Evolutionary conservation across 1,140 invertebrate genomes (phyloP), one percentile per base, ranked within the genome.

Genomic region (Calosoma granatense): DNA sequence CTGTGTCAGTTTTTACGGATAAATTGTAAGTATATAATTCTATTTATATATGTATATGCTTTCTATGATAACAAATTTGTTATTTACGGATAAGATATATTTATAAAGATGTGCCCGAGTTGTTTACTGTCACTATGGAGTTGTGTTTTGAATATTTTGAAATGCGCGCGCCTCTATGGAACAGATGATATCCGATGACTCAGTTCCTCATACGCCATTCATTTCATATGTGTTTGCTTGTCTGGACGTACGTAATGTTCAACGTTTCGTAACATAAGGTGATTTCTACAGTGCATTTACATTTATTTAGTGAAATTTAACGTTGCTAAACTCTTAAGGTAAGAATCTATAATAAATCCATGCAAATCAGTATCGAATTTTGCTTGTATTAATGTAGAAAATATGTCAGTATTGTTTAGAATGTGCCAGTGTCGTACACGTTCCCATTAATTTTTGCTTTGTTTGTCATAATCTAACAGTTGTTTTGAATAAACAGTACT

Each of bases 221-320:
- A 30, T 47, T 47, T 47, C 41, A 47, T 47, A 47, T 47, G 41
- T 47, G 41, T 47, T 47, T 47, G 41, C 41, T 47, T 47, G 41
- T 12, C 41, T 17, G 41, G 9, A 17, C 41, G 15, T 47, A 47
- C 41, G 41, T 47, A 47, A 47, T 47, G 41, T 47, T 17, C 9
- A 47, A 47, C 17, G 17, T 17, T 47, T 47, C 41, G 41, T 47
- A 47, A 47, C 41, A 47, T 47, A 47, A 47, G 41, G 41, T 47
- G 41, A 11, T 47, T 47, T 47, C 41, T 47, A 47, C 9, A 47
- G 41, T 47, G 41, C 17, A 30, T 47, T 47, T 47, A 11, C 9
- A 17, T 47, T 36, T 11, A 47, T 47, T 47, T 47, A 12, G 17
- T 47, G 17, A 17, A 17, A 47, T 47, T 47, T 47, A 36, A 47